phyloP scores from a whole-genome alignment of 2,888 invertebrate genomes.

The Biston stratarius region DNA sequence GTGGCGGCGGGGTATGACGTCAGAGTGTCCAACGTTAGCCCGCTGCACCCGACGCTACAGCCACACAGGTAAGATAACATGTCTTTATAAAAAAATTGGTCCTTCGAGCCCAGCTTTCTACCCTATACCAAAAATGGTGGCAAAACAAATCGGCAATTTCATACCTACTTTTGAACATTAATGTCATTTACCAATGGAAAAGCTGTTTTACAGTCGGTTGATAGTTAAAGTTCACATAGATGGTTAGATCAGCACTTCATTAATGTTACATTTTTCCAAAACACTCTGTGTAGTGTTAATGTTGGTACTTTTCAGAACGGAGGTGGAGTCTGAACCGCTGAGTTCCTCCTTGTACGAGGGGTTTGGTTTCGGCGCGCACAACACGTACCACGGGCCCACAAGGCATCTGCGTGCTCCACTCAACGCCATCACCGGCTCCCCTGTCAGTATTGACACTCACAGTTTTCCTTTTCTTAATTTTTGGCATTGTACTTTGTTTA shows the following conservation, averaged over 20 bases:
- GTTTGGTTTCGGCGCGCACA: slow-evolving; percentile 89
- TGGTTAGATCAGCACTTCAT: no score
- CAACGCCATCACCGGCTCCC: slow-evolving; percentile 83
- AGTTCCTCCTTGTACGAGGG: slow-evolving; percentile 67
- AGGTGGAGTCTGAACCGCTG: slow-evolving; percentile 69
- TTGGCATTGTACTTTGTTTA: no score
- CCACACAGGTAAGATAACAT: slow-evolving; percentile 86
- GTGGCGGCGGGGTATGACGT: slow-evolving; percentile 97
- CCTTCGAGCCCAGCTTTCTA: not conserved
- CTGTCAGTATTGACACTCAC: slow-evolving; percentile 67
- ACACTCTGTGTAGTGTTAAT: not conserved
- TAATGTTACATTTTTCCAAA: no score
- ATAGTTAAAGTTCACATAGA: not conserved
- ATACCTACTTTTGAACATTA: no score
- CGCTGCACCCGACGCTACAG: slow-evolving; percentile 92
- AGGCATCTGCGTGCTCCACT: slow-evolving; percentile 90
- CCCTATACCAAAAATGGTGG: no score
- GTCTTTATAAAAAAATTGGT: not conserved
- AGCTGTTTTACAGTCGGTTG: no score
- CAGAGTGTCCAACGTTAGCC: slow-evolving; percentile 94
- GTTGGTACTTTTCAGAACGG: slow-evolving; percentile 59
- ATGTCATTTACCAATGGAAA: no score
- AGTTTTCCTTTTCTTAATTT: not conserved
- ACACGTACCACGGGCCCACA: slow-evolving; percentile 96
- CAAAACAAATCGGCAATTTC: no score